phyloP scores from a whole-genome alignment of 2,888 invertebrate genomes.

The Chalcis sispes region DNA sequence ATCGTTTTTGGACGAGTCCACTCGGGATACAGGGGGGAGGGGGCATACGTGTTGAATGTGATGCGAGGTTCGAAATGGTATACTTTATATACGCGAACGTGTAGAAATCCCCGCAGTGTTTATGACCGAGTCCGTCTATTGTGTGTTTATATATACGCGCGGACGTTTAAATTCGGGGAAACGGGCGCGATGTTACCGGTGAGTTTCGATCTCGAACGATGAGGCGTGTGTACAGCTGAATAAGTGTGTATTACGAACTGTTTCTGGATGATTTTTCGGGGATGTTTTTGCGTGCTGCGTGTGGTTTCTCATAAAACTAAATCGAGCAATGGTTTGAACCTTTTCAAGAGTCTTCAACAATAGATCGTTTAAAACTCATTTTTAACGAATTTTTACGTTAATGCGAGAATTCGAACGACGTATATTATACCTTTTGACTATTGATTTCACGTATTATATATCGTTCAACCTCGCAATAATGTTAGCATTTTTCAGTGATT shows the following conservation, averaged over 20 bases:
- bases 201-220: background rate
- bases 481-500: too few relatives aligned
- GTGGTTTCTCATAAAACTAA: too few relatives aligned
- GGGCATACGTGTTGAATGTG: slow-evolving; percentile 13
- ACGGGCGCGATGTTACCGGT: too few relatives aligned
- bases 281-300: too few relatives aligned
- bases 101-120: slow-evolving; percentile 36
- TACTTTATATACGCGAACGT: too few relatives aligned
- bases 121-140: slow-evolving; percentile 34
- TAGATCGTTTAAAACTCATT: slow-evolving; percentile 49
- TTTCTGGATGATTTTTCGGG: too few relatives aligned
- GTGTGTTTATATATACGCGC: background rate
- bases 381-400: slow-evolving; percentile 54
- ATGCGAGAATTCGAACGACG: slow-evolving; percentile 7
- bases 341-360: slow-evolving; percentile 23
- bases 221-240: background rate
- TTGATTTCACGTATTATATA: background rate
- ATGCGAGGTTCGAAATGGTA: background rate
- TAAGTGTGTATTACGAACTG: too few relatives aligned
- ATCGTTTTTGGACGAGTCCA: background rate
- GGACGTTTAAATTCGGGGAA: background rate
- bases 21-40: too few relatives aligned
- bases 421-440: background rate
- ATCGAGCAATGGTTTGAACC: too few relatives aligned
- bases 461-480: too few relatives aligned